Evolutionary conservation across 2,113 vertebrate species (phyloP).

Genomic region (Cyanistes caeruleus): DNA sequence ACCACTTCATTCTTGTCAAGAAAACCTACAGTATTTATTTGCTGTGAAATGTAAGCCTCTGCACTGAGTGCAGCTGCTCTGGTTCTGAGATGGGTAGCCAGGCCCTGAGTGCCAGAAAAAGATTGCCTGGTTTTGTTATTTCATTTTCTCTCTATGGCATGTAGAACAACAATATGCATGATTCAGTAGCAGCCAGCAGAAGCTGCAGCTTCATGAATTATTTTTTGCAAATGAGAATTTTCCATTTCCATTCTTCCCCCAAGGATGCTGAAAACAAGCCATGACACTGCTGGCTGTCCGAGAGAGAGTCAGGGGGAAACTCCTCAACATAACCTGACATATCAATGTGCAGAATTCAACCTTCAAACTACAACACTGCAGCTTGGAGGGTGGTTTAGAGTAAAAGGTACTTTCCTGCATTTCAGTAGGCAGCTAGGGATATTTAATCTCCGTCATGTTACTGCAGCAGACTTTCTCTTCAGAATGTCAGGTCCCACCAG

Average conservation of each 20-base stretch:
- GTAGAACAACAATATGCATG: neutral
- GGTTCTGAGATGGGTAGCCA: neutral
- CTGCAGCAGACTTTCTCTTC: neutral
- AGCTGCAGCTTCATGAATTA: neutral
- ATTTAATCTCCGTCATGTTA: neutral
- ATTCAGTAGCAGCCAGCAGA: neutral
- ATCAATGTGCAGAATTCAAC: neutral
- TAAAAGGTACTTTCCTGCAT: neutral
- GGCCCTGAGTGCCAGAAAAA: neutral
- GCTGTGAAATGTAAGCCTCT: neutral
- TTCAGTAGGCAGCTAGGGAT: neutral
- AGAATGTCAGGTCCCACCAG: neutral
- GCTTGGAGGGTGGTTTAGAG: neutral
- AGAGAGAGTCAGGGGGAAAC: neutral
- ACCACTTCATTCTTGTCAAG: neutral
- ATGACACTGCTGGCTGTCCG: fast-evolving
- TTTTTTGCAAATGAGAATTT: neutral
- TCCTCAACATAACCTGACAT: neutral
- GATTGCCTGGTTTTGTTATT: neutral
- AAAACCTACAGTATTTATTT: neutral
- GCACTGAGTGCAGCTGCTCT: fast-evolving
- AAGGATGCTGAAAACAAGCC: neutral
- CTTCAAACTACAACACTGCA: neutral
- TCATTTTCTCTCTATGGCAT: neutral
- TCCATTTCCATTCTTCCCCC: neutral